Base-by-base conservation (phyloP, 1,140 invertebrate genomes). In the Ptiloglossa arizonensis region DNA sequence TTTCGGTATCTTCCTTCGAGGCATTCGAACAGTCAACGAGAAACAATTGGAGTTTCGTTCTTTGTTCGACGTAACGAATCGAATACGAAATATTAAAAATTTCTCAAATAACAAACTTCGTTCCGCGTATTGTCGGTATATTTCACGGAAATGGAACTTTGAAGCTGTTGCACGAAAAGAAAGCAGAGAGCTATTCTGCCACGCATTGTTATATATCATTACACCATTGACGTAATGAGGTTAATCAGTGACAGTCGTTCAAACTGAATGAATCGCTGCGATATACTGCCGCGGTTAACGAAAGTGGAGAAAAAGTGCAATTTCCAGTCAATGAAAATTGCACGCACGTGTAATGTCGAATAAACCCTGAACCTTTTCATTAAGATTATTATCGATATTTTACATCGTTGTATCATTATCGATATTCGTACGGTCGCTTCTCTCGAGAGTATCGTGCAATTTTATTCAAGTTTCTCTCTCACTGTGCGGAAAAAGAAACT, bases 241-340 rank as follows among this genome's bases (percentile, higher is more conserved):
- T 24, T 71, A 59, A 71, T 59, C 68, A 22, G 54, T 44, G 54
- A 57, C 68, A 70, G 57, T 70, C 24, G 68, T 35, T 24, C n/a
- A 15, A 46, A 22, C 15, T 5, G 68, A 60, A 60, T 44, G 68
- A 71, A 60, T 60, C 68, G 41, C 68, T 46, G 68, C n/a, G n/a
- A 38, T 38, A 38, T 60, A 32, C 27, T 57, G 1, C 19, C 13
- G 24, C 29, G 11, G 11, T 5, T 60, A 32, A 48, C 22, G n/a
- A 71, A 4, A 13, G 22, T 0, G 41, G 17, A n/a, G 27, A 8
- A 29, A 59, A 11, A 46, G 11, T 59, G 19, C 22, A 70, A 70
- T 32, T 17, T 46, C 38, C 4, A 11, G 22, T 24, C 15, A 24
- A 35, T 35, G 41, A 46, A 46, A 63, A 27, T 44, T 29, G 8